A percentile compares a stretch with the other conserved stretches of the same genome.
Evolutionary conservation across 2,888 invertebrate species (phyloP).

Genomic region (Kryphioiulus occultus): DNA sequence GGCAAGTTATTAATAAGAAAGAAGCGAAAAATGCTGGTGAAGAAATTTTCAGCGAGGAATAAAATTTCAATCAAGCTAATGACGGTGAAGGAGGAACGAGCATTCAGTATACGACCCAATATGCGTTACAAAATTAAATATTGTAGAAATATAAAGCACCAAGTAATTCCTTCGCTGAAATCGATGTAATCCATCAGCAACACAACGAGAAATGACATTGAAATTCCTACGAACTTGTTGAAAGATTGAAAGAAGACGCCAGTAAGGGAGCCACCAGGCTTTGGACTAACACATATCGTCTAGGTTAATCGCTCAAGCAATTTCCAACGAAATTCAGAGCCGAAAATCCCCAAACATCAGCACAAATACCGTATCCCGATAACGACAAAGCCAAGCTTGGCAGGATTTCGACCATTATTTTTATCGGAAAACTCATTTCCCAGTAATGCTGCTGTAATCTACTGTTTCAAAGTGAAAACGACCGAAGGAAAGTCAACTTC

Average conservation of each 20-base stretch:
- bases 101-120: neutral
- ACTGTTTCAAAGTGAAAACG: neutral
- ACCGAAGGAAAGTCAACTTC: no score
- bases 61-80: slow-evolving; percentile 23
- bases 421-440: neutral
- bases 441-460: neutral
- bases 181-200: neutral
- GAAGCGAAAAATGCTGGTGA: neutral
- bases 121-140: neutral
- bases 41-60: neutral
- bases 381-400: neutral
- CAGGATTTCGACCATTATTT: neutral
- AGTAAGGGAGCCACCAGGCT: neutral
- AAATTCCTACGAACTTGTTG: neutral
- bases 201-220: neutral
- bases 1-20: neutral
- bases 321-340: neutral
- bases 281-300: neutral
- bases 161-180: neutral
- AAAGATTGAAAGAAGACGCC: no score
- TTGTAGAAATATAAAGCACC: neutral
- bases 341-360: neutral
- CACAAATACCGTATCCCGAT: neutral
- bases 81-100: neutral
- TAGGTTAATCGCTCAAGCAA: neutral